Conservation (phyloP, 1,140 invertebrate genomes). For the Heliconius melpomene region DNA sequence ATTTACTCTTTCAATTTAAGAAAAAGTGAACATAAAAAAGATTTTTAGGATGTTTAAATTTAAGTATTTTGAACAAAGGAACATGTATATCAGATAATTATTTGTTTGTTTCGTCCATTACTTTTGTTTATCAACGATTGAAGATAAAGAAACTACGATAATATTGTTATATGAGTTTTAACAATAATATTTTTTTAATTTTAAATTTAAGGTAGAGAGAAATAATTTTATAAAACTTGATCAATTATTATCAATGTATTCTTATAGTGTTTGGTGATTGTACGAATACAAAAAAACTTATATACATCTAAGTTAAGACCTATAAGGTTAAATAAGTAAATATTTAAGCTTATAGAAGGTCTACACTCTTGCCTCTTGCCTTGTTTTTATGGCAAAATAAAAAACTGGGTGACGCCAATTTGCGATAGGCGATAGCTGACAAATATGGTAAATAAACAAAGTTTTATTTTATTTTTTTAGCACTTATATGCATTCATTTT, state of each 20-base stretch:
- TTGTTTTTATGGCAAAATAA: background rate
- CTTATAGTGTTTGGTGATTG: no score
- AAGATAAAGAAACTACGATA: background rate
- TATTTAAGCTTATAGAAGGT: no score
- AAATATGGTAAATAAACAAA: background rate
- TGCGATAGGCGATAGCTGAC: background rate
- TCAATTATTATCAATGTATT: no score
- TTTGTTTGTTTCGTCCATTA: background rate
- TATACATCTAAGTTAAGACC: no score
- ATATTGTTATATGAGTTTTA: background rate
- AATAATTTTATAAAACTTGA: no score
- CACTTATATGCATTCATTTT: background rate
- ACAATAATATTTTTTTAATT: background rate
- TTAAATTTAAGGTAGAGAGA: no score
- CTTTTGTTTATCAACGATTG: conserved; percentile 4
- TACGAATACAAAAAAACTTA: no score
- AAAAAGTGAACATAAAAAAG: background rate
- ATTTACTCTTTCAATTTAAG: conserved; percentile 2
- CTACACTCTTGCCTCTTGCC: no score
- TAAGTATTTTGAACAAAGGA: background rate
- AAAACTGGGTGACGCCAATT: background rate
- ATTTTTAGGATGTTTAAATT: background rate
- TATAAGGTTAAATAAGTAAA: no score
- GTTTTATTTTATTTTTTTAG: background rate
- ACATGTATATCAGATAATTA: background rate